Evolutionary conservation across 2,888 invertebrate genomes (phyloP), one percentile per base, ranked within the genome.

Genomic region (Graphium colonna): DNA sequence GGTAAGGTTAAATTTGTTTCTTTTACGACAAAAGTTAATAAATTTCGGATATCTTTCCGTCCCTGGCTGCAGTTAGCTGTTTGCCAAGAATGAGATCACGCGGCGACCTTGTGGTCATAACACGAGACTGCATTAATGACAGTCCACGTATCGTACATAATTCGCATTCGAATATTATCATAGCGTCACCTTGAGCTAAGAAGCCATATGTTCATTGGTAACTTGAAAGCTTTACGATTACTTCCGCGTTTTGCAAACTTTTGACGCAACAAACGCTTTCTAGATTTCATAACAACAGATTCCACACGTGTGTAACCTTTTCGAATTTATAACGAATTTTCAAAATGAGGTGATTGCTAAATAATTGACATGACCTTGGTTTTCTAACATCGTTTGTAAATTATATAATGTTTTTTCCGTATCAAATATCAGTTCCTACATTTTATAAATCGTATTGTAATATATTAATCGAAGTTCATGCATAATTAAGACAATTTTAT

Each of bases 71-170:
- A 75, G 74, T 80, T 73, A 71, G 73, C 75, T 67, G 72, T 80
- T 73, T 71, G 73, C 75, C 67, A 72, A 73, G 73, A 79, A 76
- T 80, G 77, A 79, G 75, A 84, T 85, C 86, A 88, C 87, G 88
- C 84, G 78, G 69, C 77, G 88, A 84, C 88, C 89, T 89, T 88
- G 88, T 83, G 82, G 57, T 67, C 62, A 69, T 69, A 70, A 69
- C 47, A 31, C 55, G 72, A 54, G 72, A 81, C 79, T 78, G 63
- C 69, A 52, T 49, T 68, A 68, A 68, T 74, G 80, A 82, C 81
- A 63, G 75, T 81, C 75, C 75, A 71, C 75, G 69, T 73, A 72
- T 51, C 75, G 69, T 73, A 72, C 51, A 48, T 63, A 61, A 60
- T 71, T 69, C 64, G 63, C 63, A 66, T 68, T 70, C 64, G 71